Evolutionary conservation across 2,888 invertebrate species (phyloP).

Genomic region (Notodonta dromedarius): DNA sequence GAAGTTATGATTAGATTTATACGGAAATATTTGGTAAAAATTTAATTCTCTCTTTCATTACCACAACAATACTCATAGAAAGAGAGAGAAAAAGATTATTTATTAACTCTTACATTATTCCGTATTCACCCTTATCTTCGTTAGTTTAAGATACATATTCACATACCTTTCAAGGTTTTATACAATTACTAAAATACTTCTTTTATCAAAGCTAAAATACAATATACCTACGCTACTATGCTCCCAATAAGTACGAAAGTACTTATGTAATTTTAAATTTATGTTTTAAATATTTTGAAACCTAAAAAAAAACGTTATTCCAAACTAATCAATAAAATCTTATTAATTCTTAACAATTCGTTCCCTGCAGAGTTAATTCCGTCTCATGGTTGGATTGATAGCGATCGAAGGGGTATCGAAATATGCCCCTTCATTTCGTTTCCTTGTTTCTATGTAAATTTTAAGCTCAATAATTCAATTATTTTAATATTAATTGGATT

Average conservation of each 20-base stretch:
- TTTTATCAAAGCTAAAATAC: too few species aligned
- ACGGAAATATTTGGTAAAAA: neutral
- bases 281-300: neutral
- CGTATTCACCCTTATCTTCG: too few species aligned
- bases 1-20: neutral
- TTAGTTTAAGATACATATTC: too few species aligned
- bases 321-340: conserved; percentile 9
- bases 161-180: too few species aligned
- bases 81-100: too few species aligned
- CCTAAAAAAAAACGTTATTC: conserved; percentile 20
- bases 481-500: neutral
- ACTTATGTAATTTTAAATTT: neutral
- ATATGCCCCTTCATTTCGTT: neutral
- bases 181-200: too few species aligned
- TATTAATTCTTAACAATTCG: conserved; percentile 13
- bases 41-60: too few species aligned
- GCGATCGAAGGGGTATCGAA: neutral
- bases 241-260: too few species aligned
- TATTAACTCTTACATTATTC: too few species aligned
- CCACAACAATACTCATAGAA: too few species aligned
- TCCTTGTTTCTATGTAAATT: neutral
- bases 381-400: conserved; percentile 12
- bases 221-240: too few species aligned
- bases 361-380: conserved; percentile 12
- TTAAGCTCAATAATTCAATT: too few species aligned